These are phyloP conservation scores for Ceratitis capitata DNA, from an alignment of 1,140 invertebrate species.

Conservation along the genomic window DNA sequence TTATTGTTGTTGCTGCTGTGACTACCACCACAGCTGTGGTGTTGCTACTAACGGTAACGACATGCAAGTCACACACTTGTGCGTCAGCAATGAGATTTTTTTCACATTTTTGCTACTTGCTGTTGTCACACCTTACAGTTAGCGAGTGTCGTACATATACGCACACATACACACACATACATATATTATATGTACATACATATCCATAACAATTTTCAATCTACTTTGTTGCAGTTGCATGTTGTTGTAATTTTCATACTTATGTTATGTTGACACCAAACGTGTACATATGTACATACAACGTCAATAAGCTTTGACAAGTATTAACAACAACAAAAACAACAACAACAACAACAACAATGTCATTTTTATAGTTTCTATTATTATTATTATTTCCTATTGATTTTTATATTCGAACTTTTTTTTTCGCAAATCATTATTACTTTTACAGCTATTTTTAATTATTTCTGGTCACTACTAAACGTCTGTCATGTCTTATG, in stretches of 20 bases:
- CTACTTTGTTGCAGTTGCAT: neutral
- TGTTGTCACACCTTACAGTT: neutral
- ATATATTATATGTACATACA: neutral
- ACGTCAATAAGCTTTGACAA: neutral
- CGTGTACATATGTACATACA: neutral
- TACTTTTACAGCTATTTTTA: too few relatives aligned
- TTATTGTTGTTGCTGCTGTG: neutral
- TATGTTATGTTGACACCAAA: neutral
- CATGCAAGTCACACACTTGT: slow-evolving; percentile 35
- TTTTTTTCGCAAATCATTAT: neutral
- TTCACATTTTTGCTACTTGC: neutral
- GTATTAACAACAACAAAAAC: neutral
- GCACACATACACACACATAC: neutral
- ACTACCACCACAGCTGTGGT: too few relatives aligned
- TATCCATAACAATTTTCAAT: neutral
- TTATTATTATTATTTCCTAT: neutral
- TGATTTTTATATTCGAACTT: neutral
- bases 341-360: too few relatives aligned
- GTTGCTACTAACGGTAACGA: neutral
- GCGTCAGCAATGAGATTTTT: neutral
- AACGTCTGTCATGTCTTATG: slow-evolving; percentile 23
- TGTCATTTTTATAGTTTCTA: too few relatives aligned
- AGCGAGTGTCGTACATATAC: neutral
- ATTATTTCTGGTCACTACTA: slow-evolving; percentile 19
- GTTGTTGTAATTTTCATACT: neutral